Base-by-base conservation (phyloP, 2,113 vertebrate genomes). In the Choloepus hoffmanni region DNA sequence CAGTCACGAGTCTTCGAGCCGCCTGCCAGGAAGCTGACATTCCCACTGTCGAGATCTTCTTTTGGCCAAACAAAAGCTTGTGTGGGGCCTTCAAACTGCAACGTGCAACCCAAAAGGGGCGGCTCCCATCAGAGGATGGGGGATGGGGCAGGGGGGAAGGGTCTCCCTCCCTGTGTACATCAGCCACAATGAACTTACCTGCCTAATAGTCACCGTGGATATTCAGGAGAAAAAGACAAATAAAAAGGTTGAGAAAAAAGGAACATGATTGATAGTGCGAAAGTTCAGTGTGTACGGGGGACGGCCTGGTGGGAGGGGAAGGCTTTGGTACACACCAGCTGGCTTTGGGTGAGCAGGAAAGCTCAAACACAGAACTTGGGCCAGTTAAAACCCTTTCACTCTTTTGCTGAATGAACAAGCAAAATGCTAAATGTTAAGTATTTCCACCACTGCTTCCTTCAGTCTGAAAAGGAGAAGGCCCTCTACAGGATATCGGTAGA, bases 211-310 rank as follows among this genome's bases (percentile, higher is more conserved):
- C 30, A 62, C 30, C 74, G 48, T 33, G 30, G 7, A 36, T 55
- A 50, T 40, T 50, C 65, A 33, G 53, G 63, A 58, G 60, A 55
- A 72, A 3, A 18, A 68, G 33, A 33, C 18, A 33, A 76, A 76
- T 26, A 48, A 48, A 30, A 0, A 99, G 99, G 12, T 74, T 73
- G 23, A 58, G n/a, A 33, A 45, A 40, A 14, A 72, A 82, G n/a
- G 91, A 83, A 45, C 3, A 14, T 14, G 9, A 62, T 15, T 0
- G 43, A 30, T 24, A 76, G 0, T 14, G 40, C 26, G 18, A 30
- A 76, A 28, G 7, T 33, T 21, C 1, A 72, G 48, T n/a, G 15
- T 53, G 15, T 53, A 85, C 18, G 62, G 1, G 7, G 26, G 70
- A 16, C 62, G 28, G 33, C 63, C 53, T 50, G 10, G 24, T 23